A percentile compares a stretch with the other conserved stretches of the same genome.
phyloP scores from a whole-genome alignment of 2,797 vertebrate species.

The Platalea minor region DNA sequence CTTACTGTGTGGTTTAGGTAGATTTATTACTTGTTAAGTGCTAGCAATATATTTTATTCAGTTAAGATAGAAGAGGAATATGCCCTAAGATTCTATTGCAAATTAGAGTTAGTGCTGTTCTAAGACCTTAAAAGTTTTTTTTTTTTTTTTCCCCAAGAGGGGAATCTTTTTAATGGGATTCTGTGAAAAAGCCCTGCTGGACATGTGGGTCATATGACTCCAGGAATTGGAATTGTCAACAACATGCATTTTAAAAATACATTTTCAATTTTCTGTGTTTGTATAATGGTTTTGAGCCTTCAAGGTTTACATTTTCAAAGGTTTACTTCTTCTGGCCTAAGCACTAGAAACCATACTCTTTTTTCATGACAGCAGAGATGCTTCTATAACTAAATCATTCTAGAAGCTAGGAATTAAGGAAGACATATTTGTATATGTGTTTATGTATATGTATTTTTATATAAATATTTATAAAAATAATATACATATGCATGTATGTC shows the following conservation, averaged over 20 bases:
- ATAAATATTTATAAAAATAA: background rate
- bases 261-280: conserved; percentile 4
- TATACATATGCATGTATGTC: background rate
- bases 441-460: background rate
- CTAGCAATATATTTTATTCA: background rate
- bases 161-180: background rate
- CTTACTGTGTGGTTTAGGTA: background rate
- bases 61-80: background rate
- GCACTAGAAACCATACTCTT: background rate
- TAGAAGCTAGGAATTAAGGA: background rate
- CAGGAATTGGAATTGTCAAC: background rate
- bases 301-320: background rate
- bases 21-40: background rate
- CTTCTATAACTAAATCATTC: background rate
- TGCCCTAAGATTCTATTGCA: background rate
- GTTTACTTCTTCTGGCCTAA: background rate
- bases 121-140: background rate
- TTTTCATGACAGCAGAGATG: background rate
- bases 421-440: background rate
- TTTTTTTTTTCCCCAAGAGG: background rate
- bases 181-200: background rate
- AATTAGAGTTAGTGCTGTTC: background rate
- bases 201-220: background rate
- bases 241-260: conserved; percentile 1
- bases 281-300: background rate